Percentiles rank a stretch among this genome's conserved stretches.
These are phyloP conservation scores for Tautogolabrus adspersus DNA, from an alignment of 2,113 vertebrate species.

Conservation along the genomic window DNA sequence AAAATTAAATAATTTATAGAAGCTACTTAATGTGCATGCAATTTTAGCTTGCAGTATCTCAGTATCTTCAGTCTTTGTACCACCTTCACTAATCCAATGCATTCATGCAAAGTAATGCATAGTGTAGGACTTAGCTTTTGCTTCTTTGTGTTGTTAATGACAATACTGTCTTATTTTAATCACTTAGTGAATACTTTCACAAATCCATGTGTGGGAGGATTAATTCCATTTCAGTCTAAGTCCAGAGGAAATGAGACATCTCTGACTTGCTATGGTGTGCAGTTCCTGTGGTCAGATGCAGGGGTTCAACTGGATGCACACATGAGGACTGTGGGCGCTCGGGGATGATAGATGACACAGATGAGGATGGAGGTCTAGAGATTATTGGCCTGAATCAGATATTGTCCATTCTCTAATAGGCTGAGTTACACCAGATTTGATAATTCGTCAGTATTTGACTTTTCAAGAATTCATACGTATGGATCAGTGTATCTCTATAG, in stretches of 20 bases:
- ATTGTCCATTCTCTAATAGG: constrained; percentile 18
- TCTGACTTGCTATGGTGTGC: constrained; percentile 37
- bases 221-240: not conserved
- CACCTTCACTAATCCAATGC: constrained; percentile 3
- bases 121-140: not conserved
- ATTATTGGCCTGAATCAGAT: constrained; percentile 48
- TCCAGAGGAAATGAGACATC: constrained; percentile 28
- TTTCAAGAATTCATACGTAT: too few relatives aligned
- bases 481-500: too few relatives aligned
- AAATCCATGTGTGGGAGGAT: not conserved
- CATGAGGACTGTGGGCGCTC: constrained; percentile 51
- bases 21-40: not conserved
- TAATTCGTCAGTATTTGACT: too few relatives aligned
- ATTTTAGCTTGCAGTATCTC: too few relatives aligned
- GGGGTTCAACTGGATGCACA: constrained; percentile 64
- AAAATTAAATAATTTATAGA: not conserved
- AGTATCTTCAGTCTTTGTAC: not conserved
- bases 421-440: not conserved
- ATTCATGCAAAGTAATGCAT: constrained; percentile 27
- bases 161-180: constrained; percentile 2
- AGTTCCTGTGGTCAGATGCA: constrained; percentile 32
- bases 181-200: not conserved
- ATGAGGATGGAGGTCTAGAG: constrained; percentile 53
- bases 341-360: constrained; percentile 52
- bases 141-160: constrained; percentile 17